Conservation (phyloP, 2,888 invertebrate species). For the Drosophila robusta region DNA sequence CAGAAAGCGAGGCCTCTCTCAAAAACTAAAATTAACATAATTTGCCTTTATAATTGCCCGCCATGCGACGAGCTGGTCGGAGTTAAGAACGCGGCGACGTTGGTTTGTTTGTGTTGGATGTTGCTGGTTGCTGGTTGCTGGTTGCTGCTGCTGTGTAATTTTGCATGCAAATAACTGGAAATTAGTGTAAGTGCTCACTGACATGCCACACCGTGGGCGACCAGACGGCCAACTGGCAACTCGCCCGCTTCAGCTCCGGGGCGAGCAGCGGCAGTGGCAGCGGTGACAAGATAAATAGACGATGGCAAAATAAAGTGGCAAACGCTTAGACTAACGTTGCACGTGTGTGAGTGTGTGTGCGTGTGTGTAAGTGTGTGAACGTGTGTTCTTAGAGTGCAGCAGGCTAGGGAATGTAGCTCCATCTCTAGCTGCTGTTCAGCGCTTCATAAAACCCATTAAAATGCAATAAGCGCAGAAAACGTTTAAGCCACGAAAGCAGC, state of each 20-base stretch:
- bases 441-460: conserved; percentile 61
- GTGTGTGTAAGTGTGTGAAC: conserved; percentile 1
- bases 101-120: conserved; percentile 28
- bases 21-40: conserved; percentile 61
- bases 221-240: conserved; percentile 12
- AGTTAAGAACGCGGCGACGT: conserved; percentile 17
- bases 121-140: conserved; percentile 18
- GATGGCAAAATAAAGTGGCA: conserved; percentile 66
- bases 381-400: conserved; percentile 4
- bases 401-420: conserved; percentile 18
- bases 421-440: conserved; percentile 27
- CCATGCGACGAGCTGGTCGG: conserved; percentile 28
- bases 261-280: conserved; percentile 36
- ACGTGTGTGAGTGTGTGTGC: conserved; percentile 1
- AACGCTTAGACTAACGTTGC: conserved; percentile 46
- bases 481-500: conserved; percentile 47
- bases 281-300: conserved; percentile 63
- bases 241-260: conserved; percentile 25
- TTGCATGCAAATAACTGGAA: conserved; percentile 77
- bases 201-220: conserved; percentile 61
- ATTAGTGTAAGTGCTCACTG: conserved; percentile 78
- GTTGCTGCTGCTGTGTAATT: conserved; percentile 59
- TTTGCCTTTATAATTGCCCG: conserved; percentile 67
- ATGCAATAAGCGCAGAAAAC: conserved; percentile 64
- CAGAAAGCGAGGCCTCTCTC: conserved; percentile 31